These are phyloP conservation scores for Anser cygnoides DNA, from an alignment of 2,113 vertebrate genomes.

Conservation along the genomic window DNA sequence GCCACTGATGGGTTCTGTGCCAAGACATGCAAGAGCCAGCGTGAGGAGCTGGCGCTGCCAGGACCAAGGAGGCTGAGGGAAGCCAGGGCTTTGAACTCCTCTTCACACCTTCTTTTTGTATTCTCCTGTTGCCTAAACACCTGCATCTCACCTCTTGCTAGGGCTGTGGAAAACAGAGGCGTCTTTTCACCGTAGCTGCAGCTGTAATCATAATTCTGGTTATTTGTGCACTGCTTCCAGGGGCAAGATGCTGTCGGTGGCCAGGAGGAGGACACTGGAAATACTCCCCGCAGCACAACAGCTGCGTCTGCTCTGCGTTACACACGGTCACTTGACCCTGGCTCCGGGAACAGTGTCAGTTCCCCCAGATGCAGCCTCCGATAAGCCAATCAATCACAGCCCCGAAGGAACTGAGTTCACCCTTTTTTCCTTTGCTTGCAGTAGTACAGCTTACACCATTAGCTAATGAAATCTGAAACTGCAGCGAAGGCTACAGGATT, in stretches of 20 bases:
- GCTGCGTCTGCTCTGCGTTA: background rate
- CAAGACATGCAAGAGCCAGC: background rate
- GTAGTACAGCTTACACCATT: accelerated
- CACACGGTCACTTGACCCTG: accelerated
- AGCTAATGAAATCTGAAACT: background rate
- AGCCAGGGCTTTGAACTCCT: background rate
- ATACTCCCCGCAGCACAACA: background rate
- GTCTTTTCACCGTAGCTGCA: background rate
- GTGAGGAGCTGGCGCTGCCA: background rate
- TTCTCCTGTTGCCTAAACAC: background rate
- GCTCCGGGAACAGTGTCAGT: background rate
- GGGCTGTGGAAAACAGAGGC: background rate
- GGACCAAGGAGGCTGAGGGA: background rate
- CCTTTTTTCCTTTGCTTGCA: background rate
- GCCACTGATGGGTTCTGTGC: background rate
- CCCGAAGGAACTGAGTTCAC: background rate
- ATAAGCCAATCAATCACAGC: background rate
- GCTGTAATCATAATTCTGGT: background rate
- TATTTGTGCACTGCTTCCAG: background rate
- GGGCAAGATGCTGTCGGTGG: accelerated
- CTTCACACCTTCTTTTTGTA: background rate
- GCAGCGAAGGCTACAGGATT: background rate
- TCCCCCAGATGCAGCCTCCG: background rate
- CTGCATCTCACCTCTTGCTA: background rate
- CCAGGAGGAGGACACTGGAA: background rate